Evolutionary conservation across 35 echinoderm and acorn worm genomes (phyloP).

Genomic region (Holothuria glaberrima): DNA sequence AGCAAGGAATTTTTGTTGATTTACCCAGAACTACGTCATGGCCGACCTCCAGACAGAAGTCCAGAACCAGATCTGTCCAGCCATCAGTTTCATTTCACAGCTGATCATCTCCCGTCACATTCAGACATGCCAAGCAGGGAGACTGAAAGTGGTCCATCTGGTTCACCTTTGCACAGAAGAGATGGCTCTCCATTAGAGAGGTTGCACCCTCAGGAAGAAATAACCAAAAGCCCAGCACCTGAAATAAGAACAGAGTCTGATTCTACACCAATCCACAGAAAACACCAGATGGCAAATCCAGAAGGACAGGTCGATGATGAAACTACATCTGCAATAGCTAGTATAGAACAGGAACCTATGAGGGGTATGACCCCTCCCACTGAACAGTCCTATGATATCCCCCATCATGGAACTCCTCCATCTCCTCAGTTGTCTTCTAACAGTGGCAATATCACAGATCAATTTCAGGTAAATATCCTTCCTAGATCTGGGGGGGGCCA

Average conservation of each 20-base stretch:
- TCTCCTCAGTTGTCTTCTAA: constrained; percentile 52
- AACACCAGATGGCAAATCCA: constrained; percentile 48
- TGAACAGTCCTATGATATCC: background rate
- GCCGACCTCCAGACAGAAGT: constrained; percentile 45
- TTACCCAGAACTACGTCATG: constrained; percentile 28
- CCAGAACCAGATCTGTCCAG: constrained; percentile 6
- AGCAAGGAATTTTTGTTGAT: too few relatives aligned
- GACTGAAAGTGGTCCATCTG: background rate
- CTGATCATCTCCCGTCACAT: constrained; percentile 31
- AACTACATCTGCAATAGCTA: constrained; percentile 24
- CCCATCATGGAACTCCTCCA: constrained; percentile 9
- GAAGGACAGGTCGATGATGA: constrained; percentile 21
- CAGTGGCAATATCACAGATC: constrained; percentile 47
- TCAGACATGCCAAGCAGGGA: background rate
- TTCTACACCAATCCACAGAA: constrained; percentile 41
- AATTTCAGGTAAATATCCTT: constrained; percentile 14
- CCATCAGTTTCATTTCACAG: background rate
- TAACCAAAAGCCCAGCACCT: constrained; percentile 32
- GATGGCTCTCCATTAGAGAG: constrained; percentile 27
- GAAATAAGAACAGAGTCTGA: constrained; percentile 49
- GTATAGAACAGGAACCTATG: constrained; percentile 27
- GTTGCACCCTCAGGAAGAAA: constrained; percentile 39
- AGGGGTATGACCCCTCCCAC: background rate
- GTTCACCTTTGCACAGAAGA: constrained; percentile 25
- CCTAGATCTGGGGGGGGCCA: too few relatives aligned